These are phyloP conservation scores for Hypercompe scribonia DNA, from an alignment of 2,888 invertebrate genomes.

Conservation along the genomic window DNA sequence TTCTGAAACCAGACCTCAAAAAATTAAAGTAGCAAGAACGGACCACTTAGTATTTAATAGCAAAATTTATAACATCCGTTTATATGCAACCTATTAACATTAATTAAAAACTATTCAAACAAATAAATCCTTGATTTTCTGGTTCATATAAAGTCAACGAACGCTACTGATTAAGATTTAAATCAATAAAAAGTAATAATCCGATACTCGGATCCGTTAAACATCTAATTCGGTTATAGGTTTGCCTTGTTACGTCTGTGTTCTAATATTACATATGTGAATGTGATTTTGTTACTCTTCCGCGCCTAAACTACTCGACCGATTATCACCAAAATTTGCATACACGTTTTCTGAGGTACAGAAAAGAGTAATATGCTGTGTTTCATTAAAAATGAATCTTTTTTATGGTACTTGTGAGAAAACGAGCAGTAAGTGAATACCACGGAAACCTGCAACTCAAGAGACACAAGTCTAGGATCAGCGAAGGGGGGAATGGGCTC, in stretches of 20 bases:
- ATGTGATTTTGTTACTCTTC: not conserved
- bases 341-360: too few relatives aligned
- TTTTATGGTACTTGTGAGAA: too few relatives aligned
- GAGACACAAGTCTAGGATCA: too few relatives aligned
- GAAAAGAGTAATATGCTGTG: too few relatives aligned
- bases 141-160: conserved; percentile 22
- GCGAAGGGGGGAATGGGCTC: too few relatives aligned
- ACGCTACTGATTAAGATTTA: conserved; percentile 17
- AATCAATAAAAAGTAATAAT: conserved; percentile 12
- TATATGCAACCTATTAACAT: conserved; percentile 37
- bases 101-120: conserved; percentile 37
- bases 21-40: not conserved
- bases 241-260: not conserved
- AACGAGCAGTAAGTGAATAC: too few relatives aligned
- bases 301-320: not conserved
- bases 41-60: not conserved
- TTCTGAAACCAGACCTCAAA: not conserved
- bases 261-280: not conserved
- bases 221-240: not conserved
- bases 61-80: conserved; percentile 28
- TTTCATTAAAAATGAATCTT: too few relatives aligned
- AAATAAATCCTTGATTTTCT: conserved; percentile 29
- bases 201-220: not conserved
- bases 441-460: too few relatives aligned
- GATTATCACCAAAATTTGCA: too few relatives aligned